Percentiles rank a stretch among this genome's conserved stretches.
Conservation (phyloP, 1,140 invertebrate genomes). For the Apis laboriosa region DNA sequence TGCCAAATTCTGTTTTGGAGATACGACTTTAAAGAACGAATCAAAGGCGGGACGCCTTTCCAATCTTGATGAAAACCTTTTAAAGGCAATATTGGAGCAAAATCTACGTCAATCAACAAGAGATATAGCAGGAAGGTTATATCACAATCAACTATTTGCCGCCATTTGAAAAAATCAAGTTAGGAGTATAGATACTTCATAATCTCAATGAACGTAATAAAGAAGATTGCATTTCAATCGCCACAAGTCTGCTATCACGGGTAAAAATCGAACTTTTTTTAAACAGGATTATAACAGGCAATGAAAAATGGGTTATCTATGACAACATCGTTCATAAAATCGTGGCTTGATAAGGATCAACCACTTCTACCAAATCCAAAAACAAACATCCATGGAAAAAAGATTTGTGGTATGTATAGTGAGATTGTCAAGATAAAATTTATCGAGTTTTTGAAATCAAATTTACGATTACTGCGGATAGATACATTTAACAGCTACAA, state of each 20-base stretch:
- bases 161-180: not conserved
- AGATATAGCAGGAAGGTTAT: not conserved
- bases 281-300: slow-evolving; percentile 17
- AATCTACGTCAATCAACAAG: not conserved
- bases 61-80: not conserved
- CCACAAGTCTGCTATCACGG: not conserved
- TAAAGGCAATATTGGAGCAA: not conserved
- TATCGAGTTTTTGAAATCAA: not conserved
- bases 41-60: no score
- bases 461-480: slow-evolving; percentile 21
- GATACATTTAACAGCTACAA: slow-evolving; percentile 8
- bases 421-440: no score
- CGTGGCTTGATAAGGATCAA: slow-evolving; percentile 11
- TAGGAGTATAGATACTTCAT: not conserved
- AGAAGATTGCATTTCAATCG: slow-evolving; percentile 7
- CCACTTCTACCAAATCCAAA: slow-evolving; percentile 18
- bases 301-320: not conserved
- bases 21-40: no score
- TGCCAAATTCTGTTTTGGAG: no score
- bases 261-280: not conserved
- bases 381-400: not conserved
- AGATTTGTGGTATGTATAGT: no score
- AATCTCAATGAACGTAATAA: not conserved
- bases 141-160: not conserved
- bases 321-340: not conserved